Evolutionary conservation across 2,113 vertebrate species (phyloP), one percentile per base, ranked within the genome.

Genomic region (Cyanocitta stelleri): DNA sequence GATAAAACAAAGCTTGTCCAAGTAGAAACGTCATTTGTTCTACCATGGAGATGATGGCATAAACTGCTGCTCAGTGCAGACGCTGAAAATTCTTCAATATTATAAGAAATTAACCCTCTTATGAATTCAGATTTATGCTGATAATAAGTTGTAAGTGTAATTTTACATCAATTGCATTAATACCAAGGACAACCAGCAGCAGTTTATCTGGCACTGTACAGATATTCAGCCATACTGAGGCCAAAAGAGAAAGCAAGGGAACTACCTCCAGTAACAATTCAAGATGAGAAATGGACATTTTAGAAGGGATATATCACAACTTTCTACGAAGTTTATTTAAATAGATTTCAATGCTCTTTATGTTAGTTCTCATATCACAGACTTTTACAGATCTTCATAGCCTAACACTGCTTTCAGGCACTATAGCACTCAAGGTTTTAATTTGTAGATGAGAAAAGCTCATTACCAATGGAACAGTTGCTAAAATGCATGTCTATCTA

Each of bases 1-100:
- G 95, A 98, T 98, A 98, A 98, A 99, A 98, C 98, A 99, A 98
- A 98, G 98, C 98, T 97, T 98, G 98, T 97, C 98, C 97, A 98
- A 98, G 98, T 98, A 98, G 98, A 98, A 98, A 98, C 96, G 97
- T 98, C 98, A 98, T 99, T 99, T 99, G 98, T 98, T 98, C 98
- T 97, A 98, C 97, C 95, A 95, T 62, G 69, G 96, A 97, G 97
- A 96, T 97, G 98, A 98, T 97, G 97, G 98, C 97, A 98, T 91
- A 97, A 98, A 97, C 89, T 98, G 97, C 97, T 98, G 97, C 96
- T 98, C 97, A 96, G 4, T 72, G 62, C 48, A 91, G 93, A 94
- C 32, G 73, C 78, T 67, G 80, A 87, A 83, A 84, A 88, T 85
- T 96, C 91, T 94, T 92, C 81, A 81, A 30, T 76, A 91, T 73